These are phyloP conservation scores for Epinotia nisella DNA, from an alignment of 2,888 invertebrate genomes.

Conservation along the genomic window DNA sequence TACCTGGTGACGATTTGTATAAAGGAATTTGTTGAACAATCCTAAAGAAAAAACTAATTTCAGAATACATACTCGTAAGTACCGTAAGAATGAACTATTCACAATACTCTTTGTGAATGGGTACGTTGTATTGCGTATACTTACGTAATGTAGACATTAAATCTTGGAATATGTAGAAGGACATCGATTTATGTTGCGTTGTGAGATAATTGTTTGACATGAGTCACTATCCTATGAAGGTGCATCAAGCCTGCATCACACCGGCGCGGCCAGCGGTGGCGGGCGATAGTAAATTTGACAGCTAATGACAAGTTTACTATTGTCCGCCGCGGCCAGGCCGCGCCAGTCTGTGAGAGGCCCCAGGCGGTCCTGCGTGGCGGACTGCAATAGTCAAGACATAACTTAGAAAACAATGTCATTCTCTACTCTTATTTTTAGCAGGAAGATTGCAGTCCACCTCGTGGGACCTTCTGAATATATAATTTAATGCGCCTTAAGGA, in stretches of 20 bases:
- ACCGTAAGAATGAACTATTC: not conserved
- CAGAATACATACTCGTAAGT: not conserved
- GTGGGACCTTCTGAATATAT: too few species aligned
- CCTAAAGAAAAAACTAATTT: not conserved
- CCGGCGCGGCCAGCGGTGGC: too few species aligned
- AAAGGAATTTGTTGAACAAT: not conserved
- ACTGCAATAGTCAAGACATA: too few species aligned
- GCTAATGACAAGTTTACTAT: too few species aligned
- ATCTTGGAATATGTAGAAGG: slow-evolving; percentile 27
- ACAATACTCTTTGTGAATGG: slow-evolving; percentile 29
- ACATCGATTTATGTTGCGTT: not conserved
- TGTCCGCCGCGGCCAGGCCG: too few species aligned
- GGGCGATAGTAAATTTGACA: too few species aligned
- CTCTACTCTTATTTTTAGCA: too few species aligned
- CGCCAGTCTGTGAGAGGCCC: too few species aligned
- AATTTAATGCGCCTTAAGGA: too few species aligned
- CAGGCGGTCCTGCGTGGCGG: too few species aligned
- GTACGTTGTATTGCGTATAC: slow-evolving; percentile 15
- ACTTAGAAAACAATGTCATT: too few species aligned
- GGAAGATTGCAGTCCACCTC: too few species aligned
- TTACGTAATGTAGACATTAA: slow-evolving; percentile 26
- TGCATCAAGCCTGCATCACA: not conserved
- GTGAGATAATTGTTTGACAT: not conserved
- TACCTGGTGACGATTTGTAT: not conserved
- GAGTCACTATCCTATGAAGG: not conserved